phyloP scores from a whole-genome alignment of 2,888 invertebrate genomes.

The Drosophila leonis region DNA sequence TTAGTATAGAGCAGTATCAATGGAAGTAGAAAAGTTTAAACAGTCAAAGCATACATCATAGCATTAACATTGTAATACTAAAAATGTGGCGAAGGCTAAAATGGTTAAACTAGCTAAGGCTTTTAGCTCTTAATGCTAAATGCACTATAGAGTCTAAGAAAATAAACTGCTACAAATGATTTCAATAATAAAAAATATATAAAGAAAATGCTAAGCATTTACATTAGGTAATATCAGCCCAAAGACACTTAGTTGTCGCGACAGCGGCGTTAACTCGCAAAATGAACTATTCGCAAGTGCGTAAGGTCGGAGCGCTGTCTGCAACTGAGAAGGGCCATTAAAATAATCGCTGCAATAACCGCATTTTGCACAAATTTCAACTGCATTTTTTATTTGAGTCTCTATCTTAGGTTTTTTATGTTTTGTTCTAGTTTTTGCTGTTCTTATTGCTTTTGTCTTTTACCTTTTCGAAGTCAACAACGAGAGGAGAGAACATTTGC shows the following conservation, averaged over 20 bases:
- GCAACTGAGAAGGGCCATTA: constrained; percentile 70
- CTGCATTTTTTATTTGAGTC: constrained; percentile 26
- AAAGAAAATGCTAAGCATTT: no score
- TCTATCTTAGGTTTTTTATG: constrained; percentile 2
- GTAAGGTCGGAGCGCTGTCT: constrained; percentile 52
- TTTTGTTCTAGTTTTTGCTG: constrained; percentile 28
- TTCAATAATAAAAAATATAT: no score
- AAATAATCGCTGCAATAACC: constrained; percentile 77
- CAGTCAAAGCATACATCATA: neutral
- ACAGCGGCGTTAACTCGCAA: constrained; percentile 43
- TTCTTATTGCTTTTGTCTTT: constrained; percentile 51
- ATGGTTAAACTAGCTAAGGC: no score
- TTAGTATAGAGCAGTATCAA: neutral
- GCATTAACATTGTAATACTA: neutral
- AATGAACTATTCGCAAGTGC: constrained; percentile 44
- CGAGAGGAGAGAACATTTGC: constrained; percentile 64
- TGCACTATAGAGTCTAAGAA: no score
- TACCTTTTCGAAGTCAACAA: constrained; percentile 68
- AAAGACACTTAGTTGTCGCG: neutral
- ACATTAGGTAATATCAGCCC: neutral
- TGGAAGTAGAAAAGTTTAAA: neutral
- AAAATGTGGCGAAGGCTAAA: no score
- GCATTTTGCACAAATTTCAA: constrained; percentile 71
- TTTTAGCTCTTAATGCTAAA: no score
- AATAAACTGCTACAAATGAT: no score